Evolutionary conservation across 2,888 invertebrate genomes (phyloP).

Genomic region (Harpalus rubripes): DNA sequence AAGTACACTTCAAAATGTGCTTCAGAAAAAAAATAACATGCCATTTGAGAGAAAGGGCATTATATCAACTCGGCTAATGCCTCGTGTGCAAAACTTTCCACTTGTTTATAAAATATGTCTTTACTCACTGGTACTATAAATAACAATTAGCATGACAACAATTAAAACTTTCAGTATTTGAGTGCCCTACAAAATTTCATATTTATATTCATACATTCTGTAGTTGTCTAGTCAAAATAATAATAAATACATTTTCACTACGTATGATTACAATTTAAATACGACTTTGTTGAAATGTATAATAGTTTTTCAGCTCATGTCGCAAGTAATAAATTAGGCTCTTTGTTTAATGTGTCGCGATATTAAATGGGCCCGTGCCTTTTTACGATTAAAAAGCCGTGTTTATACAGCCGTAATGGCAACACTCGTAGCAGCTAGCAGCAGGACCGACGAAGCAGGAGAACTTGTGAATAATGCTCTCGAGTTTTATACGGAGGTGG

Average conservation of each 20-base stretch:
- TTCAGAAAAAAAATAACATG: too few species aligned
- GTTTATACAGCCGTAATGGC: conserved; percentile 61
- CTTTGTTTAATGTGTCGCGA: conserved; percentile 66
- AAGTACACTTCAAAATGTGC: too few species aligned
- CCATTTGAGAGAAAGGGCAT: too few species aligned
- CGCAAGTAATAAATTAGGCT: conserved; percentile 63
- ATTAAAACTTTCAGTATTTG: not conserved
- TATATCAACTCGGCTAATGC: too few species aligned
- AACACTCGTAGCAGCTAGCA: not conserved
- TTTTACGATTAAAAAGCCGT: conserved; percentile 53
- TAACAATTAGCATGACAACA: not conserved
- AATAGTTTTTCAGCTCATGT: conserved; percentile 27
- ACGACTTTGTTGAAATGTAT: not conserved
- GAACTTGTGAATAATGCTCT: conserved; percentile 49
- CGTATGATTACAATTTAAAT: not conserved
- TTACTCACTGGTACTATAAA: too few species aligned
- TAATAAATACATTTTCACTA: not conserved
- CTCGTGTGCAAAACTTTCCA: too few species aligned
- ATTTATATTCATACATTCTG: too few species aligned
- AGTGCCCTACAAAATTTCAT: too few species aligned
- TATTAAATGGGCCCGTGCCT: conserved; percentile 61
- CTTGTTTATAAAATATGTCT: too few species aligned
- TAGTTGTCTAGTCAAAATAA: too few species aligned
- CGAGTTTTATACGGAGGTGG: conserved; percentile 38
- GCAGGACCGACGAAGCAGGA: not conserved